Evolutionary conservation across 1,140 invertebrate genomes (phyloP).

Genomic region (Drosophila takahashii): DNA sequence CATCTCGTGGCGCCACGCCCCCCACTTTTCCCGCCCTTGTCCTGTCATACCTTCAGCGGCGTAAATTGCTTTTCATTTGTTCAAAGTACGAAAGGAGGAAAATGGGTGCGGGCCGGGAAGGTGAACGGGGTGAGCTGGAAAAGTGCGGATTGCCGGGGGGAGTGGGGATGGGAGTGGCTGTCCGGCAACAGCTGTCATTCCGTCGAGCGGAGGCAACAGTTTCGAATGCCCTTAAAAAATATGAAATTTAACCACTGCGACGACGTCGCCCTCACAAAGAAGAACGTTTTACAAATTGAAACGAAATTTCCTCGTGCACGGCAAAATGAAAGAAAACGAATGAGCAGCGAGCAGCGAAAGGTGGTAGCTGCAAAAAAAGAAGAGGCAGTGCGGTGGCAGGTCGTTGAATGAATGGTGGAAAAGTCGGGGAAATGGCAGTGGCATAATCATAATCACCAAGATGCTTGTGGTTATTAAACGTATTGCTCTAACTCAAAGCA

Average conservation of each 20-base stretch:
- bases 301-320: conserved; percentile 57
- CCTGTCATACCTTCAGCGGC: conserved; percentile 39
- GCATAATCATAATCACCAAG: conserved; percentile 11
- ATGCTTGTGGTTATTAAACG: conserved; percentile 7
- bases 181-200: conserved; percentile 71
- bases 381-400: background rate
- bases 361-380: background rate
- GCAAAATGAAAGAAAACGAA: conserved; percentile 60
- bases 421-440: conserved; percentile 4
- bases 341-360: conserved; percentile 23
- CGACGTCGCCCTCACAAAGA: conserved; percentile 24
- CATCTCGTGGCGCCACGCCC: background rate
- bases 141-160: background rate
- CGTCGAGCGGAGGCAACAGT: conserved; percentile 43
- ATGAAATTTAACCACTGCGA: conserved; percentile 55
- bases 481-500: conserved; percentile 3
- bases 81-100: conserved; percentile 6
- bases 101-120: background rate
- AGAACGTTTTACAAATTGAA: conserved; percentile 75
- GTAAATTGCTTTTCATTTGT: conserved; percentile 79
- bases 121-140: conserved; percentile 2
- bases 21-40: background rate
- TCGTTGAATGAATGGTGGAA: background rate
- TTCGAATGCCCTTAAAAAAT: conserved; percentile 51
- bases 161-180: conserved; percentile 3